Conservation (phyloP, 2,888 invertebrate genomes). For the Spicauda simplicius region DNA sequence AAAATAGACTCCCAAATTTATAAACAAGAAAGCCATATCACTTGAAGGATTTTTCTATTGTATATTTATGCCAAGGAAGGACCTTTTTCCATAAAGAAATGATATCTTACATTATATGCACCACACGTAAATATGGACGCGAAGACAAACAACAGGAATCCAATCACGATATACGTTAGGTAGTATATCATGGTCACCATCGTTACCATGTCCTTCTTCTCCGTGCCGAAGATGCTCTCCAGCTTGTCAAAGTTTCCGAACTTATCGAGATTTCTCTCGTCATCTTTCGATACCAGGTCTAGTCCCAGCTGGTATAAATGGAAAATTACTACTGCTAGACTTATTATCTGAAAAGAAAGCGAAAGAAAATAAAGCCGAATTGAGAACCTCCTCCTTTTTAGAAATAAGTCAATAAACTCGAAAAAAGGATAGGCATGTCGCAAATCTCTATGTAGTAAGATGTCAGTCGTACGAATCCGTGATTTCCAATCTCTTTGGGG, state of each 20-base stretch:
- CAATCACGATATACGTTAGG: slow-evolving; percentile 63
- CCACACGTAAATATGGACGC: slow-evolving; percentile 67
- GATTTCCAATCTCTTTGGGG: too few species aligned
- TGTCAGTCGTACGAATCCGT: too few species aligned
- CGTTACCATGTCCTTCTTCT: slow-evolving; percentile 60
- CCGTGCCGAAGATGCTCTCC: slow-evolving; percentile 69
- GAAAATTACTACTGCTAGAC: slow-evolving; percentile 68
- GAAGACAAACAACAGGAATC: slow-evolving; percentile 65
- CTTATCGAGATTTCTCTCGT: slow-evolving; percentile 57
- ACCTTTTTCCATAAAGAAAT: too few species aligned
- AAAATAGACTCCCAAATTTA: too few species aligned
- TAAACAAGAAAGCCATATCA: too few species aligned
- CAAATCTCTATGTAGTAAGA: too few species aligned
- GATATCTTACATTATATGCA: slow-evolving; percentile 66
- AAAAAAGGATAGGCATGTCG: too few species aligned
- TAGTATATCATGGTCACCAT: slow-evolving; percentile 66
- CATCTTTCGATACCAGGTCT: slow-evolving; percentile 59
- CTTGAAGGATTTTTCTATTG: too few species aligned
- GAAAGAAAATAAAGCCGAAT: background rate
- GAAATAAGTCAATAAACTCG: too few species aligned
- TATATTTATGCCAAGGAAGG: too few species aligned
- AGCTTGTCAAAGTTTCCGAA: slow-evolving; percentile 70
- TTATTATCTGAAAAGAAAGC: slow-evolving; percentile 62
- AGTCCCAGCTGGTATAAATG: slow-evolving; percentile 67
- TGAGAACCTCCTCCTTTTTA: too few species aligned